phyloP scores from a whole-genome alignment of 2,113 vertebrate species.

The Epinephelus moara region DNA sequence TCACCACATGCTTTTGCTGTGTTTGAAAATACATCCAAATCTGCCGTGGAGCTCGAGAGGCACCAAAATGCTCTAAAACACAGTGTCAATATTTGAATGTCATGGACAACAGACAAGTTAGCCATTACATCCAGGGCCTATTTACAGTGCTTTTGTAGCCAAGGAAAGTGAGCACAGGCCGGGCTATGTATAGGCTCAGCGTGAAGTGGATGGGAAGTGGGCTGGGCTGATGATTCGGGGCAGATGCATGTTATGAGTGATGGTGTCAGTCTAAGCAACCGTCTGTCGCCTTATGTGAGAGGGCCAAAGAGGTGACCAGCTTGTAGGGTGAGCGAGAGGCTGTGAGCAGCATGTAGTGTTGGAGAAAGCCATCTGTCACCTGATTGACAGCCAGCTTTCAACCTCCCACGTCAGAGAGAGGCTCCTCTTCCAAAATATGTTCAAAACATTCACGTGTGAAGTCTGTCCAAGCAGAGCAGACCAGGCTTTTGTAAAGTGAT shows the following conservation, averaged over 20 bases:
- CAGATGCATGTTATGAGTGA: conserved; percentile 72
- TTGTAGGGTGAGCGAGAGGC: conserved; percentile 42
- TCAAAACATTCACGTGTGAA: conserved; percentile 1
- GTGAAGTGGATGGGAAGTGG: conserved; percentile 62
- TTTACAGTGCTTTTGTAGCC: conserved; percentile 69
- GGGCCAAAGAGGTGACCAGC: conserved; percentile 60
- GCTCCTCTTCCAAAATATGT: conserved; percentile 17
- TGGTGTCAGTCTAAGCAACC: conserved; percentile 65
- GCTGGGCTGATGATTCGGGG: conserved; percentile 69
- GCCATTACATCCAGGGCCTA: conserved; percentile 46
- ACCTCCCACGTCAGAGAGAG: conserved; percentile 35
- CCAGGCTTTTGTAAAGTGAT: too few relatives aligned
- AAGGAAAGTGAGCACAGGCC: conserved; percentile 53
- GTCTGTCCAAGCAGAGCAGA: neutral
- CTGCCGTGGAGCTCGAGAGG: neutral
- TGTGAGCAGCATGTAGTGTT: conserved; percentile 26
- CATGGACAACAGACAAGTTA: conserved; percentile 60
- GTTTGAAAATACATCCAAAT: conserved; percentile 7
- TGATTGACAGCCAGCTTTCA: conserved; percentile 55
- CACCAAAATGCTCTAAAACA: conserved; percentile 24
- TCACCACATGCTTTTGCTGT: conserved; percentile 10
- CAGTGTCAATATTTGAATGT: conserved; percentile 55
- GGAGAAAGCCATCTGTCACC: conserved; percentile 68
- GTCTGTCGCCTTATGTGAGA: conserved; percentile 64
- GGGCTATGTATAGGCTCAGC: conserved; percentile 66